Conservation (phyloP, 2,888 invertebrate species). For the Synergus umbraculus region DNA sequence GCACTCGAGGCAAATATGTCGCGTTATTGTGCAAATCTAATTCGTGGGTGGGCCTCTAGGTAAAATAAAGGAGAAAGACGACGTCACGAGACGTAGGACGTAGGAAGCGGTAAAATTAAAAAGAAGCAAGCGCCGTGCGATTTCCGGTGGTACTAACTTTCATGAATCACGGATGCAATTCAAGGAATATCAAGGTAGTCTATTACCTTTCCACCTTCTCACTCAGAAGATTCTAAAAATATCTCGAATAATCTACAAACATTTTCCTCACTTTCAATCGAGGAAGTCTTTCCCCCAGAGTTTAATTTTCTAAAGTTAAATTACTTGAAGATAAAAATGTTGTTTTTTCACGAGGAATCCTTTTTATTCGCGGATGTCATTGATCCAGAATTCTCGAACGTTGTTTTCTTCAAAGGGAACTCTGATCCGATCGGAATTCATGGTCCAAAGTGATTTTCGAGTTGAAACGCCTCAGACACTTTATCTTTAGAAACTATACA, state of each 20-base stretch:
- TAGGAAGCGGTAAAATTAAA: conserved; percentile 42
- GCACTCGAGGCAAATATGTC: conserved; percentile 12
- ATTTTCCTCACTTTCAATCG: neutral
- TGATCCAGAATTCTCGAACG: neutral
- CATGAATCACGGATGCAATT: conserved; percentile 38
- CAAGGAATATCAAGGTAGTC: neutral
- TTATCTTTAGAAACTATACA: conserved; percentile 71
- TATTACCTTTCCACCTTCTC: neutral
- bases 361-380: conserved; percentile 1
- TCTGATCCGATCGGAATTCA: conserved; percentile 56
- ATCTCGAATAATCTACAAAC: neutral
- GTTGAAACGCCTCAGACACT: conserved; percentile 64
- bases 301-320: neutral
- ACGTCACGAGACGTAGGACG: conserved; percentile 35
- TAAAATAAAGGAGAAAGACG: conserved; percentile 26
- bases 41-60: conserved; percentile 48
- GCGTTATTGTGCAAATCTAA: conserved; percentile 48
- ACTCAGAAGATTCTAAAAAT: neutral
- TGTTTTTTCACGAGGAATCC: neutral
- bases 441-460: conserved; percentile 59
- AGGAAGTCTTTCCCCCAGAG: neutral
- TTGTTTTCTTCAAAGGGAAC: conserved; percentile 6
- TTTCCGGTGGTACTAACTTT: conserved; percentile 39
- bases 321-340: neutral
- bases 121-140: conserved; percentile 39